Evolutionary conservation across 1,140 invertebrate species (phyloP), one percentile per base, ranked within the genome.

Genomic region (Augochlora pura): DNA sequence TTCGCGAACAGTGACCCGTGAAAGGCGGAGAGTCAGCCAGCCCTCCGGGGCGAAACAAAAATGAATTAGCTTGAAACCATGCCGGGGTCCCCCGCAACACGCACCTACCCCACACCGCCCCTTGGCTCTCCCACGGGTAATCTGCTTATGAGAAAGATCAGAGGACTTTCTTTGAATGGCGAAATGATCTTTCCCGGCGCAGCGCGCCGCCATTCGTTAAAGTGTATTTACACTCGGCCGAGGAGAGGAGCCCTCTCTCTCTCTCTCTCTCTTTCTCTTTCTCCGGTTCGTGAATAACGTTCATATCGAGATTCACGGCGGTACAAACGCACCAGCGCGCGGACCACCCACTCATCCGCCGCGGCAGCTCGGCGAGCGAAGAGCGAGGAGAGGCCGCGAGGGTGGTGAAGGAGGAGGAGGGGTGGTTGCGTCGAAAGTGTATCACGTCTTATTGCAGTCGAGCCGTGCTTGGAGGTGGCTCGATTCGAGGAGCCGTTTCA

Each of bases 1-100:
- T 64, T 76, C 49, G 23, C 14, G 0, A 27, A 12, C 46, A 3
- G 75, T 57, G 60, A 72, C 21, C 57, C 52, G 49, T 18, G 23
- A 32, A 27, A 14, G 52, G 16, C 12, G 1, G 1, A 18, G n/a
- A n/a, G n/a, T n/a, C n/a, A n/a, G n/a, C 2, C 21, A n/a, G 54
- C 7, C 21, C 23, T 46, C 8, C 49, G 21, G 21, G 52, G 25
- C 12, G 16, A 49, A 57, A 68, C 54, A 76, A 77, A 81, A 70
- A 81, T 77, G 65, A 71, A 77, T 81, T 81, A 80, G 57, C 59
- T n/a, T 23, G 32, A 42, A 69, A 76, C 72, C 18, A 16, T 32
- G 23, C 10, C 14, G 2, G 54, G n/a, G 25, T 10, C 10, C 42
- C 42, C 5, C 68, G 14, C 16, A 27, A 21, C 12, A 16, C 25